Percentiles rank a stretch among this genome's conserved stretches.
phyloP scores from a whole-genome alignment of 1,140 invertebrate species.

The Mamestra configurata region DNA sequence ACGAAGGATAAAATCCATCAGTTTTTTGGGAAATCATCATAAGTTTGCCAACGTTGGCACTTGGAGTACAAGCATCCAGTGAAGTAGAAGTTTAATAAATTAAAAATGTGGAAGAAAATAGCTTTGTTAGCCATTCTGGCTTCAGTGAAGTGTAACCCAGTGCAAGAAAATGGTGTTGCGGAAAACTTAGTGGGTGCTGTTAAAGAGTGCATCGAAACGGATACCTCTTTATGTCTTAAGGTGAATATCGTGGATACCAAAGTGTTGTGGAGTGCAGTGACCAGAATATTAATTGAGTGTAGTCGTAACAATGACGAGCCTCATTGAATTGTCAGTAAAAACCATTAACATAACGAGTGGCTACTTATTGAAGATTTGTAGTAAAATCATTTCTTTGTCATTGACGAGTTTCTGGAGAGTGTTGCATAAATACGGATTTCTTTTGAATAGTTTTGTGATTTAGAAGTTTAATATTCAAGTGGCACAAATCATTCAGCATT shows the following conservation, averaged over 20 bases:
- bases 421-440: constrained; percentile 12
- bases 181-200: constrained; percentile 83
- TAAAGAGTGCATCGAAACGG: constrained; percentile 80
- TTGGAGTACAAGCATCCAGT: constrained; percentile 62
- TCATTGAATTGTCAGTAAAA: constrained; percentile 39
- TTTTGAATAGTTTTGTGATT: background rate
- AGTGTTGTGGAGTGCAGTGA: constrained; percentile 71
- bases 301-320: background rate
- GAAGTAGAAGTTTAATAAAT: constrained; percentile 52
- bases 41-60: constrained; percentile 72
- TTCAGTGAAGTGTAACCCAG: constrained; percentile 73
- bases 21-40: constrained; percentile 83
- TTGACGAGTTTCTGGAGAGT: background rate
- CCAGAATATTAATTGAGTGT: constrained; percentile 27
- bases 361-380: background rate
- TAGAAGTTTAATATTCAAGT: background rate
- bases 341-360: constrained; percentile 36
- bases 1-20: constrained; percentile 83
- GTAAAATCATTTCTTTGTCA: constrained; percentile 22
- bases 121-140: constrained; percentile 75
- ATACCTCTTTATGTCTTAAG: constrained; percentile 84
- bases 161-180: constrained; percentile 76
- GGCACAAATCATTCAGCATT: no score
- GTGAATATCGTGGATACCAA: constrained; percentile 74
- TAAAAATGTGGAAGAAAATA: constrained; percentile 76